Conservation (phyloP, 2,797 vertebrate species). For the Helicolenus hilgendorfi region DNA sequence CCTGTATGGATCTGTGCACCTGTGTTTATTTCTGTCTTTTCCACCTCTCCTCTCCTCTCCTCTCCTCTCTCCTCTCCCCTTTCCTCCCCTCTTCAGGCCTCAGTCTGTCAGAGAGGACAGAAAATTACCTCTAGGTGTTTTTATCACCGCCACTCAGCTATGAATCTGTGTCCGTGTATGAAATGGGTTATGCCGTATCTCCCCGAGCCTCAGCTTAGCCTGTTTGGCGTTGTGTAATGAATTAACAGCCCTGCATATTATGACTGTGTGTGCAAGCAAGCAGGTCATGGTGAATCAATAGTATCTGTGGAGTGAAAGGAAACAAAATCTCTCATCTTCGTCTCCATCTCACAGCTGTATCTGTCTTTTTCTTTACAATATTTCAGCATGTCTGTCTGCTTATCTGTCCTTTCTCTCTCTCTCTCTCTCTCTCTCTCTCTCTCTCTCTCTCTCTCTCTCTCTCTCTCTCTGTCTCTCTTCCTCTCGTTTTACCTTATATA, state of each 20-base stretch:
- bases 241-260: constrained; percentile 42
- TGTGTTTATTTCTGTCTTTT: constrained; percentile 15
- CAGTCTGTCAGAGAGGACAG: constrained; percentile 27
- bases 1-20: constrained; percentile 32
- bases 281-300: constrained; percentile 67
- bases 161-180: constrained; percentile 20
- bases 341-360: constrained; percentile 40
- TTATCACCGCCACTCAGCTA: constrained; percentile 26
- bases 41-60: background rate
- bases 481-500: background rate
- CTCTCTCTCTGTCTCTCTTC: background rate
- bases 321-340: constrained; percentile 51
- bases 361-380: constrained; percentile 28
- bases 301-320: constrained; percentile 41
- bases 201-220: background rate
- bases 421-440: background rate
- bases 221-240: constrained; percentile 29
- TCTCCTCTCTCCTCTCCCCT: background rate
- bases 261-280: constrained; percentile 35
- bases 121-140: constrained; percentile 41
- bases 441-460: background rate
- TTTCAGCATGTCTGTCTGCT: constrained; percentile 7
- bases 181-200: constrained; percentile 47
- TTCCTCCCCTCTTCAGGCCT: constrained; percentile 17
- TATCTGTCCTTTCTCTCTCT: background rate